phyloP scores from a whole-genome alignment of 2,797 vertebrate species.

The Clamator glandarius region DNA sequence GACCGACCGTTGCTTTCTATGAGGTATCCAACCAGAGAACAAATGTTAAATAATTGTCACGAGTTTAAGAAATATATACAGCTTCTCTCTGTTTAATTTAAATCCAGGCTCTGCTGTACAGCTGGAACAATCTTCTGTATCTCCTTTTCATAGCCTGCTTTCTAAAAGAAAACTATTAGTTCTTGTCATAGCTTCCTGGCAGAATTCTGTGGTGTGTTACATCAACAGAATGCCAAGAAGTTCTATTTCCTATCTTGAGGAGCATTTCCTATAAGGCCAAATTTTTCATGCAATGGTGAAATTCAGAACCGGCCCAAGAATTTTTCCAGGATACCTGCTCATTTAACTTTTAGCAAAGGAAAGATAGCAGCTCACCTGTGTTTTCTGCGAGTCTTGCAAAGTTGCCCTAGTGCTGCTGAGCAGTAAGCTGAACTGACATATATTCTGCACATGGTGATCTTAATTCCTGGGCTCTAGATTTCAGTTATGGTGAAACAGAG shows the following conservation, averaged over 20 bases:
- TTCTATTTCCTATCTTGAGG: background rate
- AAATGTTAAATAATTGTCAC: conserved; percentile 39
- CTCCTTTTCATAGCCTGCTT: background rate
- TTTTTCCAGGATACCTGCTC: background rate
- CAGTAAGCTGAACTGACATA: background rate
- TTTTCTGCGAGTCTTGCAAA: background rate
- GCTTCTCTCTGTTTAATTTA: conserved; percentile 28
- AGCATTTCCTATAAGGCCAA: background rate
- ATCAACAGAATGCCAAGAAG: background rate
- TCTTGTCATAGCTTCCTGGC: background rate
- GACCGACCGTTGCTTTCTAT: background rate
- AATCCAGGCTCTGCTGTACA: background rate
- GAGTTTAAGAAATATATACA: conserved; percentile 45
- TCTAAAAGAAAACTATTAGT: background rate
- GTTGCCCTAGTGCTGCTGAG: background rate
- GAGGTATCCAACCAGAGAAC: conserved; percentile 54
- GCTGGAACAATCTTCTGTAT: conserved; percentile 19
- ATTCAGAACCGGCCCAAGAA: background rate
- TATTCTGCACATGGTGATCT: background rate
- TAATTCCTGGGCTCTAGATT: background rate
- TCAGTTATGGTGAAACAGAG: background rate
- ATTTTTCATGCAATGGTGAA: background rate
- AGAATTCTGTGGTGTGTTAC: background rate
- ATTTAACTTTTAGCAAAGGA: background rate
- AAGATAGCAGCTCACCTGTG: background rate